Conservation (phyloP, 2,888 invertebrate species). For the Andrena minutula region DNA sequence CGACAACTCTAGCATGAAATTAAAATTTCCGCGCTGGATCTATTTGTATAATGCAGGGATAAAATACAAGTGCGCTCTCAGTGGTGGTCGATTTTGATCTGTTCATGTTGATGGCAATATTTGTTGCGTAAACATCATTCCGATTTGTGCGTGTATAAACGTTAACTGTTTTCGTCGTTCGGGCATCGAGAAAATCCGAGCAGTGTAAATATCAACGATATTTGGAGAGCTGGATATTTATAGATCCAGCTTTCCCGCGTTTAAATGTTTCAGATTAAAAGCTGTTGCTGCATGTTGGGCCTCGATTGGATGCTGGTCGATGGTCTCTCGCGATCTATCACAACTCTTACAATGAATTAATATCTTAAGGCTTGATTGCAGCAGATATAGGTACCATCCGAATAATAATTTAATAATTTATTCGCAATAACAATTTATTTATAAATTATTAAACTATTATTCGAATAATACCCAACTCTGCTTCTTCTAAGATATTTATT, state of each 20-base stretch:
- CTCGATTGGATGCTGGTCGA: neutral
- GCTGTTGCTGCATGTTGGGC: constrained; percentile 2
- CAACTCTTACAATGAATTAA: neutral
- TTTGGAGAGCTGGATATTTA: constrained; percentile 41
- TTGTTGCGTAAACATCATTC: constrained; percentile 10
- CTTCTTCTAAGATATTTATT: too few relatives aligned
- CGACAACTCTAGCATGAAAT: neutral
- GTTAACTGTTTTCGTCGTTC: constrained; percentile 16
- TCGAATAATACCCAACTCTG: too few relatives aligned
- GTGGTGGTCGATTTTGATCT: neutral
- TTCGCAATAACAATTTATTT: too few relatives aligned
- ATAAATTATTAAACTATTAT: too few relatives aligned
- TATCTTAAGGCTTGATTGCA: neutral
- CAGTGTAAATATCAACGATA: constrained; percentile 41
- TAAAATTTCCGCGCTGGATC: neutral
- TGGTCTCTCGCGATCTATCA: neutral
- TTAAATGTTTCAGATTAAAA: constrained; percentile 16
- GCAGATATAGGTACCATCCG: neutral
- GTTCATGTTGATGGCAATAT: constrained; percentile 23
- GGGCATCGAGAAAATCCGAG: constrained; percentile 31
- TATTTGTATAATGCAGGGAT: neutral
- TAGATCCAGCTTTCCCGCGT: constrained; percentile 29
- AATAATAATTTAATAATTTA: neutral
- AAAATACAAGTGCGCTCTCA: neutral
- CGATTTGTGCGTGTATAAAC: constrained; percentile 14